phyloP scores from a whole-genome alignment of 2,888 invertebrate genomes.

The Allolobophora icterica region DNA sequence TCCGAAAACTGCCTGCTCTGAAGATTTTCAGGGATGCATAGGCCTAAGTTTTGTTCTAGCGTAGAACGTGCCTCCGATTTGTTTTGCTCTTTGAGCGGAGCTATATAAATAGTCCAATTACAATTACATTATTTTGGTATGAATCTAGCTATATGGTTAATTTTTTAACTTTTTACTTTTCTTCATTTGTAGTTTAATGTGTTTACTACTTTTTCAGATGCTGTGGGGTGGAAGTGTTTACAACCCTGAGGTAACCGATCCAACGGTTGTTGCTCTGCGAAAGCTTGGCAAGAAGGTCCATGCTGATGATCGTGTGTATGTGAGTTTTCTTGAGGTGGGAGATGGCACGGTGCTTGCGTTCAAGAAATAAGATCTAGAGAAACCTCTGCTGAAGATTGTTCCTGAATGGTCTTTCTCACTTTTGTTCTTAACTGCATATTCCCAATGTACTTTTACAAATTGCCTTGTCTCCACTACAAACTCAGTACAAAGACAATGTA shows the following conservation, averaged over 20 bases:
- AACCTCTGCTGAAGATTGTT: background rate
- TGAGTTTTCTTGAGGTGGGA: conserved; percentile 41
- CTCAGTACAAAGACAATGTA: too few relatives aligned
- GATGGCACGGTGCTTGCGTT: conserved; percentile 43
- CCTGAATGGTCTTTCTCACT: background rate
- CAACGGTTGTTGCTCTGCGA: conserved; percentile 29
- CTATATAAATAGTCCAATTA: too few relatives aligned
- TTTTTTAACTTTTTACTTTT: too few relatives aligned
- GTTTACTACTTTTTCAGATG: conserved; percentile 39
- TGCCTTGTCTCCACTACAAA: background rate
- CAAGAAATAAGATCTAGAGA: conserved; percentile 36
- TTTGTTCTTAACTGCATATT: background rate
- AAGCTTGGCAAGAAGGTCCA: conserved; percentile 37
- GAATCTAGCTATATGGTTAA: too few relatives aligned
- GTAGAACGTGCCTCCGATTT: too few relatives aligned
- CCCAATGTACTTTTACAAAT: background rate
- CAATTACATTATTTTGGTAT: too few relatives aligned
- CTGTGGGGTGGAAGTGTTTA: conserved; percentile 42
- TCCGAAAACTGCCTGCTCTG: too few relatives aligned
- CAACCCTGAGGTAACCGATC: conserved; percentile 30
- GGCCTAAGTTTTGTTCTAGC: too few relatives aligned
- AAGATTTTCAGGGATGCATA: too few relatives aligned
- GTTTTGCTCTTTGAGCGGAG: too few relatives aligned
- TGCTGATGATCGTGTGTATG: conserved; percentile 42
- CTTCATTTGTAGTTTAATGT: background rate